Conservation (phyloP, 2,113 vertebrate genomes). For the Notarius lentiginosus region DNA sequence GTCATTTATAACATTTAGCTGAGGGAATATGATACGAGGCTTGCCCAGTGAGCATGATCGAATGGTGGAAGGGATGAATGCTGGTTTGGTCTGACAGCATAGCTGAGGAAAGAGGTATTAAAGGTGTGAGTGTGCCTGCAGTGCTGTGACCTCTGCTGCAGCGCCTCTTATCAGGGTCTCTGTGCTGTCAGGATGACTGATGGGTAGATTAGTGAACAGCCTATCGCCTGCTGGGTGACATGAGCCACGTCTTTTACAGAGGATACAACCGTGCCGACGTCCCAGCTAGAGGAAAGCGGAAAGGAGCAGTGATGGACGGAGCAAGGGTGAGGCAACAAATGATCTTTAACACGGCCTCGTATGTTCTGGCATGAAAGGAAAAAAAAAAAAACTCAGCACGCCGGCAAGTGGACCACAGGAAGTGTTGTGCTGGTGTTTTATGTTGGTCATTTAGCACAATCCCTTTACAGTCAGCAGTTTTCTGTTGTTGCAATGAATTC, state of each 20-base stretch:
- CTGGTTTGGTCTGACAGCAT: conserved; percentile 16
- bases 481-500: conserved; percentile 70
- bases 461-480: conserved; percentile 76
- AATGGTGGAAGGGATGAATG: not conserved
- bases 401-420: conserved; percentile 9
- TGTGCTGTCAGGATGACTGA: conserved; percentile 52
- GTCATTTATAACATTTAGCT: conserved; percentile 1
- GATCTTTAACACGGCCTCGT: conserved; percentile 23
- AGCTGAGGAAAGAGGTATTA: conserved; percentile 34
- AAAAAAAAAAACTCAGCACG: conserved; percentile 1
- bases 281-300: not conserved
- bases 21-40: not conserved
- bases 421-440: conserved; percentile 59
- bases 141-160: conserved; percentile 42
- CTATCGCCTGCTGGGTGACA: conserved; percentile 46
- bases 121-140: conserved; percentile 27
- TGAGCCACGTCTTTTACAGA: conserved; percentile 23
- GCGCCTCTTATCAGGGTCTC: conserved; percentile 40
- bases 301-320: conserved; percentile 24
- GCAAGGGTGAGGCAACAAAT: conserved; percentile 18
- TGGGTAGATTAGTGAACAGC: conserved; percentile 53
- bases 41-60: not conserved
- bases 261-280: conserved; percentile 33
- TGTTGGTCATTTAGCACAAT: conserved; percentile 72
- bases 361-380: conserved; percentile 15